Conservation (phyloP, 2,888 invertebrate genomes). For the Andrena minutula region DNA sequence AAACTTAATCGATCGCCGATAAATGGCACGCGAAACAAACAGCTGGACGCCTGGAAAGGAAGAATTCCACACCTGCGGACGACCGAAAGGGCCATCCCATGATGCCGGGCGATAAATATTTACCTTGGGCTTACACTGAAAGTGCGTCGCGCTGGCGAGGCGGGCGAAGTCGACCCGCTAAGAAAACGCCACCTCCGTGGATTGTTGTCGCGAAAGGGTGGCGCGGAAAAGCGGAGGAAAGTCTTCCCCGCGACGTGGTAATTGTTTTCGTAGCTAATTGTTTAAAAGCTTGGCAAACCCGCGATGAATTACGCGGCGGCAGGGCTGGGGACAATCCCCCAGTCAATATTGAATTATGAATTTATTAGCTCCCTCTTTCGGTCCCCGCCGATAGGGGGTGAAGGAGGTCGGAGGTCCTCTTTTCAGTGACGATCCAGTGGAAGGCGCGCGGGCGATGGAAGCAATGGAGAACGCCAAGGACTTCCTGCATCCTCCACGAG, state of each 20-base stretch:
- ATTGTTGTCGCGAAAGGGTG: constrained; percentile 55
- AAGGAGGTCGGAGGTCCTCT: constrained; percentile 57
- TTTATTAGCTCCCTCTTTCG: constrained; percentile 78
- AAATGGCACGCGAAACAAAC: constrained; percentile 36
- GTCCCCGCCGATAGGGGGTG: constrained; percentile 63
- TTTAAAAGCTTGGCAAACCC: constrained; percentile 80
- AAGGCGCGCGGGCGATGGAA: constrained; percentile 3
- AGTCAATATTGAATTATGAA: constrained; percentile 84
- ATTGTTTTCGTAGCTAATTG: constrained; percentile 81
- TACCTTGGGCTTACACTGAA: constrained; percentile 71
- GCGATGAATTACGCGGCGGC: constrained; percentile 72
- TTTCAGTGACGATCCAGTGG: constrained; percentile 25
- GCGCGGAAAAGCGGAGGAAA: constrained; percentile 48
- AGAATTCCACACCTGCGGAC: constrained; percentile 22
- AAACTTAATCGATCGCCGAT: constrained; percentile 53
- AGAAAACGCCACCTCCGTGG: constrained; percentile 60
- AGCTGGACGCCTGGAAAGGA: constrained; percentile 22
- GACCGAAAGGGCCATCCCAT: constrained; percentile 63
- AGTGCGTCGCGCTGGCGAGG: constrained; percentile 62
- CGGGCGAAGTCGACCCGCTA: constrained; percentile 61
- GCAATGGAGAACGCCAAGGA: constrained; percentile 38
- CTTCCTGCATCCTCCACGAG: constrained; percentile 59
- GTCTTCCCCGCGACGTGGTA: constrained; percentile 60
- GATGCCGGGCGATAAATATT: constrained; percentile 78
- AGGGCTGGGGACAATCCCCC: constrained; percentile 76